phyloP scores from a whole-genome alignment of 2,113 vertebrate species.

The Mus spicilegus region DNA sequence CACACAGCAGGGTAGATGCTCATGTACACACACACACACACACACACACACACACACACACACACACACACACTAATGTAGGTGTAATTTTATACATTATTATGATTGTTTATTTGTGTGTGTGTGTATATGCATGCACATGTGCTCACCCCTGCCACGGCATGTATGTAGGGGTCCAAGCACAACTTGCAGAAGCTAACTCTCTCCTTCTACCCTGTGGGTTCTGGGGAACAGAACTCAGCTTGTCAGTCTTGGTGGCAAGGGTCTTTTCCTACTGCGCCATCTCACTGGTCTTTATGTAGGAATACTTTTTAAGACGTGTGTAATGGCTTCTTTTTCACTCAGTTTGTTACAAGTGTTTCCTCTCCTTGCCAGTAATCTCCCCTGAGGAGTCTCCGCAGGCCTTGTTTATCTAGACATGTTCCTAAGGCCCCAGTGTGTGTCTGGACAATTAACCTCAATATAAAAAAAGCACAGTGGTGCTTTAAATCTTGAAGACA shows the following conservation, averaged over 20 bases:
- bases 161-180: too few relatives aligned
- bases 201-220: neutral
- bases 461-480: neutral
- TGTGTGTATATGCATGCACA: neutral
- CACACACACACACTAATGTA: neutral
- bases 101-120: neutral
- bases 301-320: constrained; percentile 47
- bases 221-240: neutral
- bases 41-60: neutral
- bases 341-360: neutral
- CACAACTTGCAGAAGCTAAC: neutral
- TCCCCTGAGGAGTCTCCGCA: constrained; percentile 34
- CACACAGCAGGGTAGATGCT: neutral
- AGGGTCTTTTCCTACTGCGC: neutral
- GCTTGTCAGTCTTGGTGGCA: neutral
- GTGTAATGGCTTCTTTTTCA: constrained; percentile 28
- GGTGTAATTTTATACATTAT: neutral
- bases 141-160: neutral
- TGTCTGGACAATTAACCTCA: neutral
- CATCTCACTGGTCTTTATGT: neutral
- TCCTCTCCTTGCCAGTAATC: neutral
- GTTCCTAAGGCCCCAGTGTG: neutral
- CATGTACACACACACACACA: neutral
- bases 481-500: constrained; percentile 50
- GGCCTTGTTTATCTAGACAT: constrained; percentile 48